phyloP scores from a whole-genome alignment of 2,113 vertebrate species.

The Balaeniceps rex region DNA sequence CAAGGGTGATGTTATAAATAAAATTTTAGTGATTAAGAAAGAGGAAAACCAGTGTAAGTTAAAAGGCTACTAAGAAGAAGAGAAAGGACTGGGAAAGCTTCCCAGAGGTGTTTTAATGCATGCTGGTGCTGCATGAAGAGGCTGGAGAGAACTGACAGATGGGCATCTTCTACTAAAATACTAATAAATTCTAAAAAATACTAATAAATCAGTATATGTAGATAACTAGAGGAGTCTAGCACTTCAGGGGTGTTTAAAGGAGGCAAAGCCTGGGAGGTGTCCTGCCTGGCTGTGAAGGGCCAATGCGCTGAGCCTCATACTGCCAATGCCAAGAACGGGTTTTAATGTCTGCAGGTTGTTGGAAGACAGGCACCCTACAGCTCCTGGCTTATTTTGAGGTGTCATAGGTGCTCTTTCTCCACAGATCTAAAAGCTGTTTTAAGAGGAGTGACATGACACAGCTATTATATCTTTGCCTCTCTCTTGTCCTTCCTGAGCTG shows the following conservation, averaged over 20 bases:
- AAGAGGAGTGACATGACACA: background rate
- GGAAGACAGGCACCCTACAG: background rate
- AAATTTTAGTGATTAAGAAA: background rate
- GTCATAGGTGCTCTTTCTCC: background rate
- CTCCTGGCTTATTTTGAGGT: background rate
- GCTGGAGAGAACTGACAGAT: background rate
- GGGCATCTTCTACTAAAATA: background rate
- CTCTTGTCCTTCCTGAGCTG: background rate
- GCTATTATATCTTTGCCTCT: background rate
- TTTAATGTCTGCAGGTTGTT: background rate
- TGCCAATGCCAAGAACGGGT: accelerated
- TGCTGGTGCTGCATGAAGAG: background rate
- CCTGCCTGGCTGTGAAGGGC: background rate
- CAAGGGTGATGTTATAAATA: background rate
- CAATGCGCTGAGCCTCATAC: background rate
- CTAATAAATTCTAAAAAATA: no score
- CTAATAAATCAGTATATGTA: background rate
- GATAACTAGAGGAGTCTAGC: background rate
- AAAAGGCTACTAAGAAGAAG: background rate
- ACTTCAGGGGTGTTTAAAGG: background rate
- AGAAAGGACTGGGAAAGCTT: background rate
- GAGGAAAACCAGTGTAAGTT: background rate
- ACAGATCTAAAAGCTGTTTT: background rate
- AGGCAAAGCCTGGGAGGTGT: background rate
- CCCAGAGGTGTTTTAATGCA: background rate